phyloP scores from a whole-genome alignment of 2,113 vertebrate genomes.

The Enhydra lutris region DNA sequence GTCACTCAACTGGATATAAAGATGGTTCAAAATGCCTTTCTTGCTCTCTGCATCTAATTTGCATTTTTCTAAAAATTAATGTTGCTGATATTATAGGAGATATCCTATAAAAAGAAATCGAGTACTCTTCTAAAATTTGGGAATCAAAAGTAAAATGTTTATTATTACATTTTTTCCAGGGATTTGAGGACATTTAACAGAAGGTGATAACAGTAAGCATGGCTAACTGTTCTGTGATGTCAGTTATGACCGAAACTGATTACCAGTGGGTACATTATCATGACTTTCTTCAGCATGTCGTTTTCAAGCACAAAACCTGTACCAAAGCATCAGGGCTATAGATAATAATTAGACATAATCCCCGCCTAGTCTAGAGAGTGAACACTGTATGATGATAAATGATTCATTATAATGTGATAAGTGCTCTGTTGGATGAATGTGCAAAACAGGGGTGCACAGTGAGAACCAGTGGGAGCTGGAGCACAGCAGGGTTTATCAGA shows the following conservation, averaged over 20 bases:
- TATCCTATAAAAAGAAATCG: not conserved
- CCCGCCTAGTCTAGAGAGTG: not conserved
- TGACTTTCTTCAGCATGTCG: not conserved
- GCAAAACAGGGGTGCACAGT: not conserved
- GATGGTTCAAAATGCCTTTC: not conserved
- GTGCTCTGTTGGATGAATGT: not conserved
- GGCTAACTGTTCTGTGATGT: not conserved
- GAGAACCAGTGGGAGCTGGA: not conserved
- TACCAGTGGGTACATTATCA: not conserved
- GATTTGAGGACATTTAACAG: not conserved
- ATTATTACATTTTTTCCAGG: not conserved
- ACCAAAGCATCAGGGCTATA: not conserved
- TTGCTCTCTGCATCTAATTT: not conserved
- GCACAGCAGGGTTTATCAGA: not conserved
- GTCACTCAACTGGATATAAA: not conserved
- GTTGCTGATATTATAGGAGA: not conserved
- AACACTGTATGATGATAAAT: not conserved
- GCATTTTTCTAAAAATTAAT: not conserved
- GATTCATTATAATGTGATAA: not conserved
- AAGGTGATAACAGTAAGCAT: not conserved
- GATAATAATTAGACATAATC: not conserved
- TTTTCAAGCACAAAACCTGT: not conserved
- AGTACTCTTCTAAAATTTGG: not conserved
- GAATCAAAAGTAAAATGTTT: not conserved
- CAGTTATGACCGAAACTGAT: not conserved